These are phyloP conservation scores for Tamias sibiricus DNA, from an alignment of 2,113 vertebrate species.

Conservation along the genomic window DNA sequence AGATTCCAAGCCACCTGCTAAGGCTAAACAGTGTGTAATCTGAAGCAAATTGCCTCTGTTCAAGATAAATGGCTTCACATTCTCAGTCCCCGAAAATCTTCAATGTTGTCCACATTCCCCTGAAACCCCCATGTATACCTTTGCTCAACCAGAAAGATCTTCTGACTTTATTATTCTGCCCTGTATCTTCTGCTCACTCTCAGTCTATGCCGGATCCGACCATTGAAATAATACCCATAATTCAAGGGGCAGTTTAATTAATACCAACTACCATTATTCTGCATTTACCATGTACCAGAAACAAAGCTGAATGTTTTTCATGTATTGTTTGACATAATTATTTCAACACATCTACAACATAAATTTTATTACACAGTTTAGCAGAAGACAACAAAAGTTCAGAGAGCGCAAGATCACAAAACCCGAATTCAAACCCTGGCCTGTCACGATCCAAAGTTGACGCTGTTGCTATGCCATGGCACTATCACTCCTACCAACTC, in stretches of 20 bases:
- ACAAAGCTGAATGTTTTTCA: not conserved
- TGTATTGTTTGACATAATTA: not conserved
- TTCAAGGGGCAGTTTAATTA: not conserved
- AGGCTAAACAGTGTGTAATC: not conserved
- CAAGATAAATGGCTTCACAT: not conserved
- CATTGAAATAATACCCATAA: not conserved
- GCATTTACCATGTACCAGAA: not conserved
- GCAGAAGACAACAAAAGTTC: not conserved
- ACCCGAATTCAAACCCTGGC: not conserved
- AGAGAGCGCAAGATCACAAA: not conserved
- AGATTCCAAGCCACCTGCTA: not conserved
- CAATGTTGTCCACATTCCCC: not conserved
- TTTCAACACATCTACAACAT: not conserved
- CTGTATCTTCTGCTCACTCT: not conserved
- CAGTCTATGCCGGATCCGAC: too few relatives aligned
- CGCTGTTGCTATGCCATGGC: rapidly evolving
- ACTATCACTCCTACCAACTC: not conserved
- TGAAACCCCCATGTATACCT: not conserved
- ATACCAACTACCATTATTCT: not conserved
- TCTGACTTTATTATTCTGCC: not conserved
- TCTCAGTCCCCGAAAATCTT: not conserved
- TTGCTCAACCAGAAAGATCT: not conserved
- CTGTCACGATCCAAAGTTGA: not conserved
- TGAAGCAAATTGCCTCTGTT: not conserved
- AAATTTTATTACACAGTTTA: not conserved